Base-by-base conservation (phyloP, 2,113 vertebrate species). In the Sapajus apella region DNA sequence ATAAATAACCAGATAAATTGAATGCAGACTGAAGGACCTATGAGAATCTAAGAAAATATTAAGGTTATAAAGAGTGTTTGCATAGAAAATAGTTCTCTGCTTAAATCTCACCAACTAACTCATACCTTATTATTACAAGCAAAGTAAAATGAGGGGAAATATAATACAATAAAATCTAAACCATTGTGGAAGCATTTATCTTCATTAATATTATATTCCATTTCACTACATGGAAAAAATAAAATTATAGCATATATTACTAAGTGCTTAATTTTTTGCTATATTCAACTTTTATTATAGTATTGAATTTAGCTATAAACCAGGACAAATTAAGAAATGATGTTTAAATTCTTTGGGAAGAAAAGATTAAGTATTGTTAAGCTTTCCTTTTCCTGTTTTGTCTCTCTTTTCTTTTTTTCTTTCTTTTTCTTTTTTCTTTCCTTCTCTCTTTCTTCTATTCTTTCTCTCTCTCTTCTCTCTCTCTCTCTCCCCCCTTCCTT, bases 51-150 rank as follows among this genome's bases (percentile, higher is more conserved):
- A 75, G 35, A 81, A 90, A 90, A 80, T 43, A 80, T n/a, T 88
- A 35, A 83, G 2, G 9, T 35, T 72, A 73, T 55, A 86, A 68
- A 40, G 20, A 75, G 14, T 68, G 45, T 25, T 87, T 82, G 70
- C 56, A n/a, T 55, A 84, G 18, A 90, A 91, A 68, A 52, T 25
- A 75, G 20, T 87, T 70, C 13, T 43, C 45, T 58, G 55, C 43
- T 97, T 84, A 92, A 75, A 84, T 35, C 30, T 83, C 94, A 83
- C 2, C 37, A 87, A 85, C 7, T 91, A 87, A 61, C 17, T 68
- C 82, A 79, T n/a, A 82, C 80, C 11, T 91, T 90, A 61, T 91
- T 76, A 50, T 90, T 72, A 50, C 17, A 94, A 94, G 56, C 61
- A 84, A 86, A 73, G 14, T 25, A 45, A 56, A 82, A 45, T 45